Evolutionary conservation across 2,888 invertebrate genomes (phyloP).

Genomic region (Hypsopygia costalis): DNA sequence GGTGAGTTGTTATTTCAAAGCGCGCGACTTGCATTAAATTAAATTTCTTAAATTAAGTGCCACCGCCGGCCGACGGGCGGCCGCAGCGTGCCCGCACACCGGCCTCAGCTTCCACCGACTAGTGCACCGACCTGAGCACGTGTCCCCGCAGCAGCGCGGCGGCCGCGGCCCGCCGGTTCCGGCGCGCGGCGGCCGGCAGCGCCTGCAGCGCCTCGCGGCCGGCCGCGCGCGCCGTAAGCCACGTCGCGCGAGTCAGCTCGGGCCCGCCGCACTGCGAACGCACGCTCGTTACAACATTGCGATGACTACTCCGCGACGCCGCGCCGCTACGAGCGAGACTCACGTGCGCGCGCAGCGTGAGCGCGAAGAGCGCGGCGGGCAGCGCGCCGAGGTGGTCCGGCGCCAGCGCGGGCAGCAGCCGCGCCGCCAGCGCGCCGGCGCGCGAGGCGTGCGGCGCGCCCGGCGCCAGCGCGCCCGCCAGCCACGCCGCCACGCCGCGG

Average conservation of each 20-base stretch:
- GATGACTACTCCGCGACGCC: no score
- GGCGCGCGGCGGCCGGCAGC: constrained; percentile 14
- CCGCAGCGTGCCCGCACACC: no score
- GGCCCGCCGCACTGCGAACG: constrained; percentile 38
- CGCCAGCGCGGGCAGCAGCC: not conserved
- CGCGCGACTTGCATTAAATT: no score
- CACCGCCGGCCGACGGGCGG: no score
- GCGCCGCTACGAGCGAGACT: no score
- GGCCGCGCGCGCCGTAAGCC: constrained; percentile 78
- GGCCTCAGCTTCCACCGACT: no score
- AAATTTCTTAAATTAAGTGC: no score
- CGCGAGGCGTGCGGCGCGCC: constrained; percentile 1
- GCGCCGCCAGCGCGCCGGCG: constrained; percentile 10
- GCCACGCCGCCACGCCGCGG: constrained; percentile 23
- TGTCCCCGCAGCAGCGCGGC: no score
- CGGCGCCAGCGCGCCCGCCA: constrained; percentile 22
- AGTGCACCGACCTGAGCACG: constrained; percentile 8
- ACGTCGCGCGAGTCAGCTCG: constrained; percentile 60
- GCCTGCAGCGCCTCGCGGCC: constrained; percentile 70
- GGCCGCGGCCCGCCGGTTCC: no score
- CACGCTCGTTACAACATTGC: no score
- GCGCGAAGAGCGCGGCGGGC: not conserved
- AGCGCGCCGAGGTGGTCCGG: not conserved
- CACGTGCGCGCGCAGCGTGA: no score
- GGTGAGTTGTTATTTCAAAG: no score